These are phyloP conservation scores for Sipha maydis DNA, from an alignment of 2,888 invertebrate species.

Conservation along the genomic window DNA sequence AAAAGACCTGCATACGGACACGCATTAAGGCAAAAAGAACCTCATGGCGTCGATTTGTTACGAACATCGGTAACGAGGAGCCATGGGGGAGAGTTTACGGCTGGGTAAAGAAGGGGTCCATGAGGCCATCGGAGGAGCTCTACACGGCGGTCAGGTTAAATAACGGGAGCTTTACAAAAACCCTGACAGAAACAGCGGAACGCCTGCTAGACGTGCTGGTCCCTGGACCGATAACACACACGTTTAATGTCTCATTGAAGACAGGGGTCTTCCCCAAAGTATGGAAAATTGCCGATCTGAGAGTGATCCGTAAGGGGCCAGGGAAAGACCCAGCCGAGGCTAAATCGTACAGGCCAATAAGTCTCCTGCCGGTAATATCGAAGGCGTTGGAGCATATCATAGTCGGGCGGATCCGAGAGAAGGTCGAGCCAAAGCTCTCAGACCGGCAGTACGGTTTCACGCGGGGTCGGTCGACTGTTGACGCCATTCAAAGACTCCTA, in stretches of 20 bases:
- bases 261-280: conserved; percentile 54
- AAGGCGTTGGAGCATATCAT: not conserved
- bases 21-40: not conserved
- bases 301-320: conserved; percentile 64
- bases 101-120: not conserved
- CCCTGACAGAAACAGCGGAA: not conserved
- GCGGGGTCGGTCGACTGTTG: not conserved
- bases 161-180: too few relatives aligned
- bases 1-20: rapidly evolving
- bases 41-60: not conserved
- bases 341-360: conserved; percentile 62
- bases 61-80: not conserved
- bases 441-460: not conserved
- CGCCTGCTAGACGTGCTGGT: not conserved
- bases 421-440: not conserved
- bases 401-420: too few relatives aligned
- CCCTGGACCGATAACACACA: not conserved
- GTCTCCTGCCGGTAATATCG: not conserved
- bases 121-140: not conserved
- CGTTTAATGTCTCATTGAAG: not conserved
- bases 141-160: not conserved
- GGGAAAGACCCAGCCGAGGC: conserved; percentile 63
- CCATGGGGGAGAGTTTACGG: not conserved
- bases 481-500: not conserved
- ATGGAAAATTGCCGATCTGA: conserved; percentile 65